Evolutionary conservation across 2,113 vertebrate species (phyloP), one percentile per base, ranked within the genome.

Genomic region (Grantiella picta): DNA sequence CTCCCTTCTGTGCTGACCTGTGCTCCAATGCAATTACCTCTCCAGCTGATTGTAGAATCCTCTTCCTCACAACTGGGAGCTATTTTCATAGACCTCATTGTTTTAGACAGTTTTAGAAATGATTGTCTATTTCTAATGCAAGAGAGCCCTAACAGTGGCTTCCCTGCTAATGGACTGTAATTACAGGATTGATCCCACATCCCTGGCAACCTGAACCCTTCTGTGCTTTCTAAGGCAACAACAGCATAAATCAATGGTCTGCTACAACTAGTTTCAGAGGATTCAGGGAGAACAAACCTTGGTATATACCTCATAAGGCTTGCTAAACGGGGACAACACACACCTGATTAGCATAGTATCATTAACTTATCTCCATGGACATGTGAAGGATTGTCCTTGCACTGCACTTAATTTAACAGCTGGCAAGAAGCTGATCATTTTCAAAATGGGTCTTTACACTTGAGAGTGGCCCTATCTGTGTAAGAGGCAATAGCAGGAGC

Each of bases 141-240:
- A 94, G 82, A 93, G 35, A 90, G 68, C 15, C 92, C 86, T 89
- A 86, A 54, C 82, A 89, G 82, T 94, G 86, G 52, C 80, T 93
- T 90, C 86, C 68, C 76, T 95, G 69, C 64, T 97, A 97, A 97
- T 93, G 92, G 92, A 86, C 69, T 95, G 94, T 95, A 96, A 97
- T 96, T 95, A 97, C 92, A 92, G 95, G 91, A 95, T 94, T 96
- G 94, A 97, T 96, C 92, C 94, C 86, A 75, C 71, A 86, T 90
- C 79, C 49, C 80, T 73, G 64, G 92, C 92, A 89, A 93, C 70
- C 78, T 84, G 82, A 97, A 93, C 89, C 72, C 64, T 86, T 89
- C 79, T 86, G 79, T 92, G 82, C 64, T 96, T 89, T 86, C 89
- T 73, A 83, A 94, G 86, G 91, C 82, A 95, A 29, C 89, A 87